Base-by-base conservation (phyloP, 2,113 vertebrate genomes). In the Eclectus roratus region DNA sequence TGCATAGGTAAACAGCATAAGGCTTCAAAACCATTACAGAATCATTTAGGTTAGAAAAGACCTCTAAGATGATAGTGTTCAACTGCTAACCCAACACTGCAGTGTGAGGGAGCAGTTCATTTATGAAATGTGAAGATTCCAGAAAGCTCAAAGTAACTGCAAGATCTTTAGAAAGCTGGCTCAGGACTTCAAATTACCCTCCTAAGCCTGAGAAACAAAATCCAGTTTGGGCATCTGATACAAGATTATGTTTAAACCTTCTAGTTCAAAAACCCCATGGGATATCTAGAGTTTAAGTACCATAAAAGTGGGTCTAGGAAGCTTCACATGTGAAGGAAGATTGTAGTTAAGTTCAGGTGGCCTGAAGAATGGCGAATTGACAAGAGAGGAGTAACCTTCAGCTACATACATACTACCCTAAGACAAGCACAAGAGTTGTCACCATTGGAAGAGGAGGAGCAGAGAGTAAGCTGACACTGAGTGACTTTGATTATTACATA, bases 241-340 rank as follows among this genome's bases (percentile, higher is more conserved):
- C 15, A 20, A 37, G 74, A 49, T 31, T 7, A 1, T 33, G 7
- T 21, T 56, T 37, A 49, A 24, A 23, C 24, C 17, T 37, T 33
- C 24, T 61, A 27, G 35, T 37, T 72, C 25, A 64, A 35, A 80
- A 52, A 7, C 0, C 20, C 56, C 16, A 2, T 0, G 2, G 20
- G 52, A 0, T 39, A 5, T 0, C 17, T 44, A 33, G 27, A 27
- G 17, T 12, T 6, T 6, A 20, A 12, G 43, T 25, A 4, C 60
- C 39, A 0, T 7, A 11, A 0, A 5, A 14, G 64, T 11, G 29
- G n/a, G 18, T 11, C 9, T 20, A 6, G 66, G 17, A 47, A 64
- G 28, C 29, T 50, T 37, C 6, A 13, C 13, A 44, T 25, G 2
- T 7, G 52, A 55, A n/a, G 50, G 50, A 13, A 53, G 18, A 5